These are phyloP conservation scores for Chionis minor DNA, from an alignment of 2,113 vertebrate species.

Conservation along the genomic window DNA sequence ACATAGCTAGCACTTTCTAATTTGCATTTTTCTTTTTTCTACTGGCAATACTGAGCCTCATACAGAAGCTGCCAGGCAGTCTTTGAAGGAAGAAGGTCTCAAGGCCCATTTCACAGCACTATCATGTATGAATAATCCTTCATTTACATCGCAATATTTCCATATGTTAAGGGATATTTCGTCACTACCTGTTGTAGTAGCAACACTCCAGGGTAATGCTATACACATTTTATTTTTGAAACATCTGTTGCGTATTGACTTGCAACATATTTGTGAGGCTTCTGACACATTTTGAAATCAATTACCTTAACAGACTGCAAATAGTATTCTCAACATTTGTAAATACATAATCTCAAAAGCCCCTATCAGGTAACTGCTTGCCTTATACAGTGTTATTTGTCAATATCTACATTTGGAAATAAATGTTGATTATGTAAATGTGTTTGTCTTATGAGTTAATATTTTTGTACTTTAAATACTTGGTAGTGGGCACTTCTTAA, in stretches of 20 bases:
- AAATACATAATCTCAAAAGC: background rate
- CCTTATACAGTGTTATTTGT: background rate
- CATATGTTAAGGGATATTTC: background rate
- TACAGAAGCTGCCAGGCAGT: background rate
- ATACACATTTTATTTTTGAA: background rate
- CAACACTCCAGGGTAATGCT: background rate
- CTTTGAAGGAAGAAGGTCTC: background rate
- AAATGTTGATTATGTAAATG: background rate
- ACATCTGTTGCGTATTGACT: background rate
- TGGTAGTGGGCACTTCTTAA: background rate
- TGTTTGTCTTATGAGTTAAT: background rate
- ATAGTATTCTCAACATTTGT: background rate
- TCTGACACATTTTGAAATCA: background rate
- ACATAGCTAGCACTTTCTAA: background rate
- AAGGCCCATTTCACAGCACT: background rate
- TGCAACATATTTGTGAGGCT: background rate
- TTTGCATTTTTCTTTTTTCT: background rate
- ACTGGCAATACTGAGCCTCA: background rate
- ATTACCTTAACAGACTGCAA: background rate
- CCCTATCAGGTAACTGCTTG: background rate
- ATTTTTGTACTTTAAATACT: background rate
- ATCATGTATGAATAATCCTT: background rate
- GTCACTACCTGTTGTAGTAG: background rate
- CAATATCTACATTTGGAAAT: background rate
- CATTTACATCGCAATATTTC: background rate